Evolutionary conservation across 2,888 invertebrate species (phyloP), one percentile per base, ranked within the genome.

Genomic region (Torymus aiolomorphi): DNA sequence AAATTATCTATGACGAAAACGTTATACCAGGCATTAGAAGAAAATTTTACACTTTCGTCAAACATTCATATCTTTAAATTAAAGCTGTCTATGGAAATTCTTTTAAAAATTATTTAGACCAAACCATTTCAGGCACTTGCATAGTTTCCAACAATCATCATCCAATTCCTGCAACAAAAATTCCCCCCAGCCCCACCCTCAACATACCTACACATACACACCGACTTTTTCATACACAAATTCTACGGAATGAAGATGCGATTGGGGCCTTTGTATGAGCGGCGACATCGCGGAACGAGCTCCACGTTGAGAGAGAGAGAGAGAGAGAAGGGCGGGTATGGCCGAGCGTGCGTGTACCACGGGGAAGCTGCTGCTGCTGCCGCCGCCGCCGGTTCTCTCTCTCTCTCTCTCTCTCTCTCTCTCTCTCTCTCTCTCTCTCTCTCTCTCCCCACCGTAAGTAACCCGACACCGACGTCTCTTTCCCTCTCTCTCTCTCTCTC

Each of bases 401-500:
- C 83, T 85, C 84, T 83, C 83, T 83, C 83, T 82, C 80, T 83
- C 84, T 85, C 82, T 85, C 85, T n/a, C n/a, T 84, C 84, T 85
- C 84, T 79, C 31, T 83, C 72, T 84, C 84, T 83, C 83, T 82
- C 82, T 80, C 83, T 76, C 80, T 56, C 57, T 12, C 66, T 14
- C 62, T 52, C 5, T 59, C 59, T 18, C 59, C 18, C 84, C 83
- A 85, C 80, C 80, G 16, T 16, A 20, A 14, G 89, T 88, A 89
- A 89, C 86, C 85, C 85, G 89, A 89, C 87, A 89, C 89, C 87
- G 80, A 67, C 77, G 74, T 85, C 82, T 85, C 85, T n/a, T n/a
- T 84, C 84, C 85, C 84, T 79, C 31, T 83, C 72, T 84, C 84
- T 83, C 83, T 82, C 82, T 80, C 83, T 76, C 80, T 56, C 57